Evolutionary conservation across 2,113 vertebrate species (phyloP).

Genomic region (Cryptotis parvus): DNA sequence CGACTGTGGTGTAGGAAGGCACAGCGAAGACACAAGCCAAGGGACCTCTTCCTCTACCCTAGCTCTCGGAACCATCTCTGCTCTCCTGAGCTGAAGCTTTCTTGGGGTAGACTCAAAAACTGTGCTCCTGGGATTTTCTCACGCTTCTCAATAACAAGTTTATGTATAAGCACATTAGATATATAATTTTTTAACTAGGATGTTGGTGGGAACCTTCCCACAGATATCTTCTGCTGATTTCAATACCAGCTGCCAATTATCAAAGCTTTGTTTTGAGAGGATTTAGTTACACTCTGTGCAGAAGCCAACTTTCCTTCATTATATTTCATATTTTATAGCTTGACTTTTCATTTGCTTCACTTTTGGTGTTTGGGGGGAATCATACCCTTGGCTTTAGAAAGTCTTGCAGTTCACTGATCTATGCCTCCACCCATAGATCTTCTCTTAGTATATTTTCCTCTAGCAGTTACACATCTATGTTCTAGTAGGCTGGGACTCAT

Average conservation of each 20-base stretch:
- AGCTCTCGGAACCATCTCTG: conserved; percentile 24
- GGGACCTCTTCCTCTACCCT: background rate
- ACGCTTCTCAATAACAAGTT: conserved; percentile 73
- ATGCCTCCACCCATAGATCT: background rate
- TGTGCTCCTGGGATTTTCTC: conserved; percentile 64
- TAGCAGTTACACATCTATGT: background rate
- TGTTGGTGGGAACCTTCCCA: conserved; percentile 58
- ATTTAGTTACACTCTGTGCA: conserved; percentile 66
- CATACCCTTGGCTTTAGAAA: conserved; percentile 44
- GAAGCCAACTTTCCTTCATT: conserved; percentile 69
- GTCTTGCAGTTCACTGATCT: background rate
- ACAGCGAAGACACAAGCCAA: background rate
- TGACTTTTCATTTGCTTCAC: conserved; percentile 59
- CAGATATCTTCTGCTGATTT: conserved; percentile 44
- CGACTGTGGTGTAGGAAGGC: background rate
- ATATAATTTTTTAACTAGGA: conserved; percentile 67
- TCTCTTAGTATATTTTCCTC: background rate
- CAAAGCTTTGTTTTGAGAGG: conserved; percentile 73
- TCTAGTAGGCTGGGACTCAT: background rate
- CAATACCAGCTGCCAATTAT: conserved; percentile 69
- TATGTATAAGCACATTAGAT: conserved; percentile 50
- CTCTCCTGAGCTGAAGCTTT: conserved; percentile 30
- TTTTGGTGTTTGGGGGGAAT: conserved; percentile 57
- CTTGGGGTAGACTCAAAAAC: background rate
- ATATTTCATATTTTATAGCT: conserved; percentile 63